Evolutionary conservation across 2,888 invertebrate genomes (phyloP).

Genomic region (Troglohyphantes excavatus): DNA sequence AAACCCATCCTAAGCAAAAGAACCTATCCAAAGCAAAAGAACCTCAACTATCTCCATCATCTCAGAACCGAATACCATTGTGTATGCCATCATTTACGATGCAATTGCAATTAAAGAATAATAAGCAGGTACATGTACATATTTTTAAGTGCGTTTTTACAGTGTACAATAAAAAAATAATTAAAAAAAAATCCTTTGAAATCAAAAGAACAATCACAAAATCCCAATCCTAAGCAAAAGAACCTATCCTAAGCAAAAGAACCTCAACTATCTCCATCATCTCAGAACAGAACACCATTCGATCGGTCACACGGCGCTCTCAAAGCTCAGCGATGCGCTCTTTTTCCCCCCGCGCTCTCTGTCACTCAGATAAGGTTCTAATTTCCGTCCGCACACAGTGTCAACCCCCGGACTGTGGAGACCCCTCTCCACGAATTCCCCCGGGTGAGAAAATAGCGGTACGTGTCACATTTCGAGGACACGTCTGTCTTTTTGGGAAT

Average conservation of each 20-base stretch:
- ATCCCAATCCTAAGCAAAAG: too few relatives aligned
- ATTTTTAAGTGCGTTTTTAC: too few relatives aligned
- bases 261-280: not conserved
- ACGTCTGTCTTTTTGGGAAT: not conserved
- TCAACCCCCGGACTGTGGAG: not conserved
- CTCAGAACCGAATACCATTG: too few relatives aligned
- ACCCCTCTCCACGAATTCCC: slow-evolving; percentile 3
- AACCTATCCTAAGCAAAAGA: not conserved
- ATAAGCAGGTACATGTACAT: too few relatives aligned
- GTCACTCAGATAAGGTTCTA: slow-evolving; percentile 35
- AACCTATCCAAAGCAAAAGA: too few relatives aligned
- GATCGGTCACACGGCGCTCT: not conserved
- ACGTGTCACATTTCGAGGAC: slow-evolving; percentile 12
- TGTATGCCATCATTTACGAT: too few relatives aligned
- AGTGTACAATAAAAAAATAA: too few relatives aligned
- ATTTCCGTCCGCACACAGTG: slow-evolving; percentile 20
- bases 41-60: too few relatives aligned
- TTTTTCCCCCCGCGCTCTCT: not conserved
- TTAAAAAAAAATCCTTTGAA: too few relatives aligned
- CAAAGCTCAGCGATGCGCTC: not conserved
- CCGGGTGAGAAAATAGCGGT: slow-evolving; percentile 11
- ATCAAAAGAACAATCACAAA: too few relatives aligned
- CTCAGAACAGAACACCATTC: not conserved
- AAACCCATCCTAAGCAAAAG: too few relatives aligned
- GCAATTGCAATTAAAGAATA: too few relatives aligned